Conservation (phyloP, 2,888 invertebrate species). For the Clistopyga incitator region DNA sequence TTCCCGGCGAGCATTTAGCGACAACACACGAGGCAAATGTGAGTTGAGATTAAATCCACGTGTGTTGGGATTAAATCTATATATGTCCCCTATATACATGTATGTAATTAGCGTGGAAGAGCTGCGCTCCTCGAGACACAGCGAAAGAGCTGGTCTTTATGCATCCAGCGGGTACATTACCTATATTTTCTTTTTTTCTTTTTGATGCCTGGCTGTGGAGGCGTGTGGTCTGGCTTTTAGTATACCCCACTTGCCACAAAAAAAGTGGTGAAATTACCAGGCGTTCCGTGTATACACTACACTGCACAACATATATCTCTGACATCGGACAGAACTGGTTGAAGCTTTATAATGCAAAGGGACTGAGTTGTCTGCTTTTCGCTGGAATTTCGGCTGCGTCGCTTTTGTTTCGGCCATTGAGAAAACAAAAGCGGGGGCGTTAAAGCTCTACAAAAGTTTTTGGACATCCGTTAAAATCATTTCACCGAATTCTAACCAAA, state of each 20-base stretch:
- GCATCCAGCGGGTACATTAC: constrained; percentile 34
- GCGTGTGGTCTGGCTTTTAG: constrained; percentile 12
- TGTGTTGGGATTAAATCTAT: background rate
- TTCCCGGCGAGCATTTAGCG: constrained; percentile 5
- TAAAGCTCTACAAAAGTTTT: constrained; percentile 1
- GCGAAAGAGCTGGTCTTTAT: constrained; percentile 29
- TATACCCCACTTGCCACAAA: constrained; percentile 12
- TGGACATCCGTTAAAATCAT: background rate
- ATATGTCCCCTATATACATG: background rate
- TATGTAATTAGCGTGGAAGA: constrained; percentile 32
- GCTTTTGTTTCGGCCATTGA: background rate
- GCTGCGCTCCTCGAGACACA: constrained; percentile 4
- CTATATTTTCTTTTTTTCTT: constrained; percentile 35
- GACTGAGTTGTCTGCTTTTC: constrained; percentile 10
- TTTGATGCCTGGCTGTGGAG: constrained; percentile 14
- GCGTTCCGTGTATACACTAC: background rate
- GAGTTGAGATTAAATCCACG: constrained; percentile 11
- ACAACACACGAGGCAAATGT: background rate
- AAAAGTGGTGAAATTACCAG: constrained; percentile 18
- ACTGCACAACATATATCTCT: constrained; percentile 5
- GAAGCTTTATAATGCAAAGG: constrained; percentile 18
- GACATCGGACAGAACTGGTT: constrained; percentile 16
- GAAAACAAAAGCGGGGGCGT: background rate
- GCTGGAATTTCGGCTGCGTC: background rate
- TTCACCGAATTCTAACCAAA: no score